phyloP scores from a whole-genome alignment of 2,888 invertebrate species.

The Scaptodrosophila latifasciaeformis region DNA sequence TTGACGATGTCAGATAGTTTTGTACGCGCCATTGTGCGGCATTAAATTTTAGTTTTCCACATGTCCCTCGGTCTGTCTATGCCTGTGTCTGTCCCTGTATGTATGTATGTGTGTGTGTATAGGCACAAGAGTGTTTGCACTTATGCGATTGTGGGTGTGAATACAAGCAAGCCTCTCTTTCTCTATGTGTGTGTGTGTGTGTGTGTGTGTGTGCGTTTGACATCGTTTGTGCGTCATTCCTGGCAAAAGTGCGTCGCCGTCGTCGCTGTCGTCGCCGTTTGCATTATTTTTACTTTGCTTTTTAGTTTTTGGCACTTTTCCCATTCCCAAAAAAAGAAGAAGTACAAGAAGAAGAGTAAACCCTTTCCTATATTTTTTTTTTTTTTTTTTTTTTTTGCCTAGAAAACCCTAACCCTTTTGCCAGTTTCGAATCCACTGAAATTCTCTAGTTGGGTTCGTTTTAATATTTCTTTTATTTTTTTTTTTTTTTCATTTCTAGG shows the following conservation, averaged over 20 bases:
- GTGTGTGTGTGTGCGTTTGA: constrained; percentile 10
- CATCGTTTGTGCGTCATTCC: constrained; percentile 31
- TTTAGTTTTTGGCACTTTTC: not conserved
- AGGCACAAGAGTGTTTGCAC: not conserved
- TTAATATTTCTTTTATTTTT: constrained; percentile 23
- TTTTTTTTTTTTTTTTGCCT: not conserved
- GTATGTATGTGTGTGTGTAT: constrained; percentile 14
- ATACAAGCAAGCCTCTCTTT: constrained; percentile 25
- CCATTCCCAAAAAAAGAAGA: too few relatives aligned
- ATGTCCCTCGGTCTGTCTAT: not conserved
- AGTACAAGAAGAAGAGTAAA: too few relatives aligned
- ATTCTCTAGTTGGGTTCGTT: too few relatives aligned
- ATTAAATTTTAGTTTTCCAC: constrained; percentile 1
- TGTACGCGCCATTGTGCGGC: constrained; percentile 28
- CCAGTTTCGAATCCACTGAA: not conserved
- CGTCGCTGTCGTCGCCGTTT: constrained; percentile 19
- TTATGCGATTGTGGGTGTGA: too few relatives aligned
- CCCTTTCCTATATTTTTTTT: constrained; percentile 2
- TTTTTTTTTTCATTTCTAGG: constrained; percentile 28
- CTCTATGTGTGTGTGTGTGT: constrained; percentile 14
- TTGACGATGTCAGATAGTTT: constrained; percentile 65
- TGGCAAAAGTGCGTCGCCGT: constrained; percentile 44
- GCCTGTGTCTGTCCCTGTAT: constrained; percentile 19
- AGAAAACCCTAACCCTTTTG: not conserved
- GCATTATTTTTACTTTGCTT: constrained; percentile 52